Evolutionary conservation across 53 echinoderm and acorn worm species (phyloP).

Genomic region (Glandiceps talaboti): DNA sequence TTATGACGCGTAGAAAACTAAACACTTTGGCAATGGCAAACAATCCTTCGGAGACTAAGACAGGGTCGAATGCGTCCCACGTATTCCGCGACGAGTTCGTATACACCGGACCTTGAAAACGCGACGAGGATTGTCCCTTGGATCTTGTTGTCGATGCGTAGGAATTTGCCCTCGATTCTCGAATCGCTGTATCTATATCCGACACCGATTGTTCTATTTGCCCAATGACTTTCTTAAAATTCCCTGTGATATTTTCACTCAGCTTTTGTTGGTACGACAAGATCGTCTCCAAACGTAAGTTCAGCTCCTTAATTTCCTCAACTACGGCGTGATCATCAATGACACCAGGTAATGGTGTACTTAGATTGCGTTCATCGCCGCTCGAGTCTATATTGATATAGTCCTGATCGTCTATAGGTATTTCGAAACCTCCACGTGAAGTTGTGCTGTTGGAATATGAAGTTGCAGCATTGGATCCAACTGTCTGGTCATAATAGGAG

Average conservation of each 20-base stretch:
- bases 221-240: not conserved
- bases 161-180: not conserved
- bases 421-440: not conserved
- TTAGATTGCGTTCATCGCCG: not conserved
- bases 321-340: not conserved
- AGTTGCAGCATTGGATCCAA: too few relatives aligned
- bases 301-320: not conserved
- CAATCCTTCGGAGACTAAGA: constrained; percentile 71
- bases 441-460: too few relatives aligned
- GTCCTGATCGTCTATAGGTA: not conserved
- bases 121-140: not conserved
- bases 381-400: not conserved
- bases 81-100: constrained; percentile 14
- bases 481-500: too few relatives aligned
- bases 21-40: constrained; percentile 91
- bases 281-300: not conserved
- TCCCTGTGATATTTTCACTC: not conserved
- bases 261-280: not conserved
- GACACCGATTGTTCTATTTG: not conserved
- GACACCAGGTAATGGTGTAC: not conserved
- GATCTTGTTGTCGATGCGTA: not conserved
- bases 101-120: not conserved
- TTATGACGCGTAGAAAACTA: constrained; percentile 81
- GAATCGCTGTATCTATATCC: not conserved
- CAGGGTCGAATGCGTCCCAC: constrained; percentile 67